A percentile compares a stretch with the other conserved stretches of the same genome.
Conservation (phyloP, 2,888 invertebrate genomes). For the Mesorhabditis spiculigera region DNA sequence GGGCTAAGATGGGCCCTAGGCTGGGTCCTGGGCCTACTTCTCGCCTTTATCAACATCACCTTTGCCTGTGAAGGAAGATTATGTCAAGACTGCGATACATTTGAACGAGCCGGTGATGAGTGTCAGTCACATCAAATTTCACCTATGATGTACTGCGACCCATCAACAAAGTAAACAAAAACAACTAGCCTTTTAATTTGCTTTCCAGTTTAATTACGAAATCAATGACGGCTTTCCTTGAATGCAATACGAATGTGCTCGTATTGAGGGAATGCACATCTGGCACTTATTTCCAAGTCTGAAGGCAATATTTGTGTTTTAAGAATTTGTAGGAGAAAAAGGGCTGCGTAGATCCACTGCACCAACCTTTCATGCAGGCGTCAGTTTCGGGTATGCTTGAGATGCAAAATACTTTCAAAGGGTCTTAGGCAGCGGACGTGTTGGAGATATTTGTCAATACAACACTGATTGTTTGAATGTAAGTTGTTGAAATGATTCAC, state of each 20-base stretch:
- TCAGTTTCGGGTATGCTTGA: constrained; percentile 29
- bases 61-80: neutral
- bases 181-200: neutral
- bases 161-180: neutral
- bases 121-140: neutral
- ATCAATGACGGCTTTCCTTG: constrained; percentile 24
- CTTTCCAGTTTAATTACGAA: constrained; percentile 27
- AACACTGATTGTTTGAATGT: constrained; percentile 43
- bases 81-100: neutral
- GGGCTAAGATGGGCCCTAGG: too few relatives aligned
- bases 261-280: constrained; percentile 27
- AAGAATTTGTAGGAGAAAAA: constrained; percentile 16
- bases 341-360: constrained; percentile 41
- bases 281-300: constrained; percentile 18
- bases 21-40: neutral
- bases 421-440: constrained; percentile 31
- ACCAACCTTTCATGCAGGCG: constrained; percentile 38
- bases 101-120: neutral
- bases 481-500: constrained; percentile 10
- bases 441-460: constrained; percentile 40
- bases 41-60: constrained; percentile 4
- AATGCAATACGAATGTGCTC: constrained; percentile 24
- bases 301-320: neutral
- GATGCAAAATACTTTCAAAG: constrained; percentile 4
- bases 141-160: neutral